Percentiles rank a stretch among this genome's conserved stretches.
Conservation (phyloP, 1,140 invertebrate genomes). For the Aphaenogaster rudis region DNA sequence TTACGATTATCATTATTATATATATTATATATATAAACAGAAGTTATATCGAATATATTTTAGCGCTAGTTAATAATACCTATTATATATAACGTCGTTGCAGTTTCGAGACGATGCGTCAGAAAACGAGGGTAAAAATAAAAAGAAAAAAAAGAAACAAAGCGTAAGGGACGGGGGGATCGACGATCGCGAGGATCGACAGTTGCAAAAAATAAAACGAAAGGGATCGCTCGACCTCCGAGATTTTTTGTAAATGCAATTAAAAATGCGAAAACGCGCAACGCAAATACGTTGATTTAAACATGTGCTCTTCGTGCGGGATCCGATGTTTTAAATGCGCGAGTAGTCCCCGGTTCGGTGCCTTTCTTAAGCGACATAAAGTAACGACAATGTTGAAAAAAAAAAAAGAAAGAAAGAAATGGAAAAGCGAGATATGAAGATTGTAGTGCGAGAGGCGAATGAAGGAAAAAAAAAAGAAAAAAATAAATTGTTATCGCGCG, state of each 20-base stretch:
- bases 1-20: constrained; percentile 83
- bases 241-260: constrained; percentile 81
- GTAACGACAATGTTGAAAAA: constrained; percentile 73
- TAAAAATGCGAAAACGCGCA: constrained; percentile 58
- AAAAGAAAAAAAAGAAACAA: constrained; percentile 27
- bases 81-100: constrained; percentile 84
- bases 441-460: constrained; percentile 40
- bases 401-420: constrained; percentile 65
- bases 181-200: constrained; percentile 31
- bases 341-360: constrained; percentile 85
- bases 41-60: constrained; percentile 87
- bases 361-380: constrained; percentile 85
- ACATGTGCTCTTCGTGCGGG: constrained; percentile 80
- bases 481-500: constrained; percentile 76
- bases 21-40: constrained; percentile 84
- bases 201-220: background rate
- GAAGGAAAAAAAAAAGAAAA: constrained; percentile 51
- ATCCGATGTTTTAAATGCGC: constrained; percentile 79
- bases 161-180: background rate
- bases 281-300: constrained; percentile 75
- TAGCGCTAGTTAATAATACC: constrained; percentile 86
- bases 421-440: constrained; percentile 47
- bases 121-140: constrained; percentile 78
- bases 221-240: constrained; percentile 40
- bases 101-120: constrained; percentile 83